Percentiles rank a stretch among this genome's conserved stretches.
These are phyloP conservation scores for Emydoidea blandingii DNA, from an alignment of 2,797 vertebrate genomes.

Conservation along the genomic window DNA sequence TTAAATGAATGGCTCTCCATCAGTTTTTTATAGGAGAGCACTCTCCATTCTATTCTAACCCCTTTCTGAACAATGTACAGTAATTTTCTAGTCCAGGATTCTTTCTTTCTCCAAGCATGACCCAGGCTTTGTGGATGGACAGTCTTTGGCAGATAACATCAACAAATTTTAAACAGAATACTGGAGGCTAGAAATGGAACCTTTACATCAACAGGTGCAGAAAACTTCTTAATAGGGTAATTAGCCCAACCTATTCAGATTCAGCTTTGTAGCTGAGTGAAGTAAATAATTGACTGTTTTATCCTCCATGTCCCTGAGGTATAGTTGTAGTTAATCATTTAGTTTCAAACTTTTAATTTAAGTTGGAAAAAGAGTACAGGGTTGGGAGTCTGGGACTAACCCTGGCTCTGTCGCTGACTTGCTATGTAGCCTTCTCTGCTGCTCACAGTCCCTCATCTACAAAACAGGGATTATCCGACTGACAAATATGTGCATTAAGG, in stretches of 20 bases:
- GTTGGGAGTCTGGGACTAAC: no score
- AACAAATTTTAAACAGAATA: neutral
- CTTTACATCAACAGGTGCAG: no score
- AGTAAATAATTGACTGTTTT: slow-evolving; percentile 9
- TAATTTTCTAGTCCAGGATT: neutral
- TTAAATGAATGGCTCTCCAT: no score
- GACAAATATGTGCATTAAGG: no score
- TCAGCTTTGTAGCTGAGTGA: slow-evolving; percentile 12
- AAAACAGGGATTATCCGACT: no score
- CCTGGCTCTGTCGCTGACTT: no score
- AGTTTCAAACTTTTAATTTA: no score
- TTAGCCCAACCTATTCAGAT: neutral
- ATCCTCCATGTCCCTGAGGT: neutral
- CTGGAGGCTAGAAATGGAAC: neutral
- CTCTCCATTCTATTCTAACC: neutral
- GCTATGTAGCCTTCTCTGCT: no score
- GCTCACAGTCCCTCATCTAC: no score
- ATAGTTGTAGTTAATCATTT: slow-evolving; percentile 4
- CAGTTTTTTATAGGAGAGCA: no score
- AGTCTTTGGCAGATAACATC: neutral
- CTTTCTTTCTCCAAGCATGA: slow-evolving; percentile 6
- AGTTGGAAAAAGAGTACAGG: no score
- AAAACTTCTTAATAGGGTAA: neutral
- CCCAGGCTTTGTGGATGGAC: neutral
- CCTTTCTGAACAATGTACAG: neutral